Evolutionary conservation across 2,797 vertebrate species (phyloP), one percentile per base, ranked within the genome.

Genomic region (Adrianichthys oophorus): DNA sequence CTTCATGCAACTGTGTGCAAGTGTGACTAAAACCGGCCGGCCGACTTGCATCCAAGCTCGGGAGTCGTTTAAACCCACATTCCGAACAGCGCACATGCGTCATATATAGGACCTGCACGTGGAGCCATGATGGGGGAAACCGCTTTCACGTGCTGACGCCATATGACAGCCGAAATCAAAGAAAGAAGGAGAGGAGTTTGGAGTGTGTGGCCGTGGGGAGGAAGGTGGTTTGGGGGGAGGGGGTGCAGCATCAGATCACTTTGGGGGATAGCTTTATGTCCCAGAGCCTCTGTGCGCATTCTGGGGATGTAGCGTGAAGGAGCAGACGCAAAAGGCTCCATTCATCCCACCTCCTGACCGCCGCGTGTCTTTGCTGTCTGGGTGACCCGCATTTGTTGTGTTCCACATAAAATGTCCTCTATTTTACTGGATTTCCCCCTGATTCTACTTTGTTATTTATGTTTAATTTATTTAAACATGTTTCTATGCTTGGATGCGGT

Each of bases 221-320:
- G 15, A 21, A 68, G 65, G 68, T 7, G 21, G 50, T 42, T 44
- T n/a, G 62, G 51, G 16, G 56, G 70, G 62, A 63, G 68, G 71
- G 53, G 51, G 62, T 47, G 58, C 56, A 67, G 41, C 44, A 68
- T 67, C 58, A 49, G 59, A 50, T 82, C 43, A 77, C 61, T 52
- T 5, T 2, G 5, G 15, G 45, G 44, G 76, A 70, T 66, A 78
- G 76, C 61, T 62, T 51, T 65, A 65, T 40, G n/a, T 70, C 73
- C 63, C 56, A 56, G 32, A 54, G 26, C 57, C 73, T 21, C 51
- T 42, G 53, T 70, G 59, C 70, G 65, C 55, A 52, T 58, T 21
- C 41, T 51, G 48, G 61, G 60, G 60, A 70, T 50, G 23, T 47
- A 51, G 55, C 24, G 15, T 19, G 37, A 56, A 59, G 58, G 60